These are phyloP conservation scores for Cynodonichthys magdalenae DNA, from an alignment of 2,797 vertebrate species.

Conservation along the genomic window DNA sequence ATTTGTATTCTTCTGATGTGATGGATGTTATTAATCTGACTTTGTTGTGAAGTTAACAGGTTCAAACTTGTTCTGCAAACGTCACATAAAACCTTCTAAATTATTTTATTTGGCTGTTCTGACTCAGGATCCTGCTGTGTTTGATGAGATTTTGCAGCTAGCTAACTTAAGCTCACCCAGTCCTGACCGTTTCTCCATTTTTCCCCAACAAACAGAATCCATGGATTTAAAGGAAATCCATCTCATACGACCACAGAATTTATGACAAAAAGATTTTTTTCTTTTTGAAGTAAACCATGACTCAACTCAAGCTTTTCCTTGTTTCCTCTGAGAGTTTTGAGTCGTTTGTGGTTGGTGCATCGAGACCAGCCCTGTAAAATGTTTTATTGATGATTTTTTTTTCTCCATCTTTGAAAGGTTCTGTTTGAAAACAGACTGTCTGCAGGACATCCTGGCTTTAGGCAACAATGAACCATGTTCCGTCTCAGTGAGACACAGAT, in stretches of 20 bases:
- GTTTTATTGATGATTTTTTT: neutral
- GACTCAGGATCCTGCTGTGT: neutral
- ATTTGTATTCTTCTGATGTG: neutral
- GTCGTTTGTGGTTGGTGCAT: neutral
- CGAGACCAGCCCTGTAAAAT: neutral
- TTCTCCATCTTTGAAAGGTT: neutral
- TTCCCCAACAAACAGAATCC: neutral
- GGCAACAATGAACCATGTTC: neutral
- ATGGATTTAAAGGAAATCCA: neutral
- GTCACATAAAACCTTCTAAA: no score
- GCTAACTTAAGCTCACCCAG: no score
- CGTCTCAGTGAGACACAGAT: neutral
- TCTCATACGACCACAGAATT: neutral
- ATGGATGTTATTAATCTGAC: no score
- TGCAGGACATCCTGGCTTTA: neutral
- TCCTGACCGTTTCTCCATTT: neutral
- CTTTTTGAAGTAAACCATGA: neutral
- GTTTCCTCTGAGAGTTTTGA: neutral
- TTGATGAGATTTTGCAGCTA: neutral
- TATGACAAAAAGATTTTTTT: neutral
- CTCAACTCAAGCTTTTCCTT: neutral
- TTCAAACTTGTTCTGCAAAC: no score
- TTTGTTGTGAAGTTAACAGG: no score
- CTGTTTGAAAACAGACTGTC: neutral
- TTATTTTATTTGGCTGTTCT: no score